Conservation (phyloP, 2,888 invertebrate genomes). For the Tinea pellionella region DNA sequence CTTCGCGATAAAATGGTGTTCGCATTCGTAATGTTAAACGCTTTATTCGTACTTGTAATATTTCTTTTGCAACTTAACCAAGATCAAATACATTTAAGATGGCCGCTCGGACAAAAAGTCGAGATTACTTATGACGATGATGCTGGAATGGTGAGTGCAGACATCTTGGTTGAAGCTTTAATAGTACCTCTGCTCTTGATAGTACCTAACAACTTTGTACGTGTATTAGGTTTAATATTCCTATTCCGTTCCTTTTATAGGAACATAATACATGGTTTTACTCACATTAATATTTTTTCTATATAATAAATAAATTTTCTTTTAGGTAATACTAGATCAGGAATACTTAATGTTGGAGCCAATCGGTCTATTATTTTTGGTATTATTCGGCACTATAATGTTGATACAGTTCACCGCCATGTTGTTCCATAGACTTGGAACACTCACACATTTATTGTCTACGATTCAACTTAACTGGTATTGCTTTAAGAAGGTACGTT, state of each 20-base stretch:
- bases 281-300: too few species aligned
- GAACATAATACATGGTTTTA: too few species aligned
- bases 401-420: slow-evolving; percentile 95
- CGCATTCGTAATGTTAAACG: slow-evolving; percentile 97
- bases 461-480: slow-evolving; percentile 89
- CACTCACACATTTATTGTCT: slow-evolving; percentile 93
- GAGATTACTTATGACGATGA: slow-evolving; percentile 83
- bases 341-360: slow-evolving; percentile 94
- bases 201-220: too few species aligned
- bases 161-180: neutral
- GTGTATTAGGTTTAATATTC: too few species aligned
- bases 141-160: slow-evolving; percentile 64
- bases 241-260: too few species aligned
- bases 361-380: slow-evolving; percentile 93
- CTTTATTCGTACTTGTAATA: slow-evolving; percentile 96
- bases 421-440: slow-evolving; percentile 97
- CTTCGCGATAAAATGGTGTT: slow-evolving; percentile 94
- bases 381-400: slow-evolving; percentile 96
- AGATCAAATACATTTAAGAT: slow-evolving; percentile 91
- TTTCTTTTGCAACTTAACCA: slow-evolving; percentile 97
- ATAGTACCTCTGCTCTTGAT: too few species aligned
- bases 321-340: slow-evolving; percentile 67
- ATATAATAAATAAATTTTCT: too few species aligned
- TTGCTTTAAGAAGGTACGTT: slow-evolving; percentile 77
- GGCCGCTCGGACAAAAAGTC: slow-evolving; percentile 92